These are phyloP conservation scores for Megalops atlanticus DNA, from an alignment of 2,113 vertebrate species.

Conservation along the genomic window DNA sequence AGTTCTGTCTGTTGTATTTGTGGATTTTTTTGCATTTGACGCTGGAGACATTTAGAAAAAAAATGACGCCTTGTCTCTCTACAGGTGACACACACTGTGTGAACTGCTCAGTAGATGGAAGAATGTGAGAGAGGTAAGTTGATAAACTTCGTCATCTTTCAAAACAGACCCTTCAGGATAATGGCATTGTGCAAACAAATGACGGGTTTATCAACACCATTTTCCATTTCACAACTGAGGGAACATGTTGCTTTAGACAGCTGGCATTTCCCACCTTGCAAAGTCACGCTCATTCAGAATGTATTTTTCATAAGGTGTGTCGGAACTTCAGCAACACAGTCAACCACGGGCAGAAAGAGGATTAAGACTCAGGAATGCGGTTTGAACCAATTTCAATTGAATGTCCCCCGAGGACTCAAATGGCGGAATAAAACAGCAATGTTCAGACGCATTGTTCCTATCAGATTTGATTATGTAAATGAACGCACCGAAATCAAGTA, in stretches of 20 bases:
- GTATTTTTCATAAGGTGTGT: not conserved
- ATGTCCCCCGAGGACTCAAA: not conserved
- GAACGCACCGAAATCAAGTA: conserved; percentile 9
- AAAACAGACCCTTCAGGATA: not conserved
- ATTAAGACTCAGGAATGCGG: not conserved
- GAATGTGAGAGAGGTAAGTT: conserved; percentile 54
- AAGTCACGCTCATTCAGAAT: not conserved
- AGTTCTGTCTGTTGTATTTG: conserved; percentile 29
- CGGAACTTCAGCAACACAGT: not conserved
- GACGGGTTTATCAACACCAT: not conserved
- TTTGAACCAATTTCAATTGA: not conserved
- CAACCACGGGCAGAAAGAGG: not conserved
- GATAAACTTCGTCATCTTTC: conserved; percentile 20
- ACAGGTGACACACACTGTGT: conserved; percentile 53
- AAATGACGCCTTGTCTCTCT: conserved; percentile 41
- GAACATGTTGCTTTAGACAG: not conserved
- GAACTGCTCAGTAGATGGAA: conserved; percentile 38
- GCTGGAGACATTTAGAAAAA: conserved; percentile 29
- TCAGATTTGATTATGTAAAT: conserved; percentile 29
- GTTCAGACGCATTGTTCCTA: conserved; percentile 10
- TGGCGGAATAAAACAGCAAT: not conserved
- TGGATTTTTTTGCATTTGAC: conserved; percentile 18
- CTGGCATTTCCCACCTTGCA: not conserved
- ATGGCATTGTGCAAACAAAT: not conserved
- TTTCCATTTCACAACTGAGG: not conserved